Base-by-base conservation (phyloP, 2,888 invertebrate species). In the Dicycla oo region DNA sequence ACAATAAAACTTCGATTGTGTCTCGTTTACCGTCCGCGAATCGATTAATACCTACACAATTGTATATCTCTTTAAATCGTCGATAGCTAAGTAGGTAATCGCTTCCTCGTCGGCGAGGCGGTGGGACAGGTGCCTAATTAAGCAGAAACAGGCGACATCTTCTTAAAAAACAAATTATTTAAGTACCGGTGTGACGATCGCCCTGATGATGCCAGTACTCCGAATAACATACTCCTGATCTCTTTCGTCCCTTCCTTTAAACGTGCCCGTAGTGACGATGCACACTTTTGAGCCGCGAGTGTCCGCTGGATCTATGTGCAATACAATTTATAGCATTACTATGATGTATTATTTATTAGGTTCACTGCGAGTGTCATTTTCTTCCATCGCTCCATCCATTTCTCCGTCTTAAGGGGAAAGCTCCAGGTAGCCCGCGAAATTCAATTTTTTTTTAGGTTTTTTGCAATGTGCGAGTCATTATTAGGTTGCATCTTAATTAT, bases 241-340 rank as follows among this genome's bases (percentile, higher is more conserved):
- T 13, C 20, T 10, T 91, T 98, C 98, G 1, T 98, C 98, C 88
- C 97, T 98, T 69, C 97, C 97, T 91, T 98, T 98, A 62, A 98
- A 96, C 0, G 97, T 98, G 13, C 98, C 98, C 15, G 98, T 98
- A 0, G 98, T 98, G 38, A 99, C 97, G 68, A 99, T 97, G 91
- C 98, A 98, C 26, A 99, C 92, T 71, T 97, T 97, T 0, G 98
- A 98, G 80, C 97, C 97, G 45, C 97, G 97, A 23, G 98, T 97
- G 1, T 97, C 96, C 0, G 96, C 92, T 86, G 97, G 98, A 92
- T 98, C 97, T 93, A 84, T 18, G 30, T n/a, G 8, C 90, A 84
- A 68, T 56, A 15, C 51, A 62, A 51, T 62, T 30, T 30, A 26
- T 10, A 60, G 18, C 23, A 15, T 15, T 23, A 38, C 30, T 30